Percentiles rank a stretch among this genome's conserved stretches.
phyloP scores from a whole-genome alignment of 2,888 invertebrate genomes.

The Eupeodes luniger region DNA sequence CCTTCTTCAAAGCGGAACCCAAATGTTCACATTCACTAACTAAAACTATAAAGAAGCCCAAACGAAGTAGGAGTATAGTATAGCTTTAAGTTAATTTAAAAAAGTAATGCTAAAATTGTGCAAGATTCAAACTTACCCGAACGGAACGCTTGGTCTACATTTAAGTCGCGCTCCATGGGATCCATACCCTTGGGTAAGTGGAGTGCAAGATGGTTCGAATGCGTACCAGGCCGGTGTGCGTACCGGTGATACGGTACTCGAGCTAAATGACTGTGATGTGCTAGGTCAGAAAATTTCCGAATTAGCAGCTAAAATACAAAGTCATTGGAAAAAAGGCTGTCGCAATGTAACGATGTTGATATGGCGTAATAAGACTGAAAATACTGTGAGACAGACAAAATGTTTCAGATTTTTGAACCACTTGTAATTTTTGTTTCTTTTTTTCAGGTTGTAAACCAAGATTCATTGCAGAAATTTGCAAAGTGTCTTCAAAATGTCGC shows the following conservation, averaged over 20 bases:
- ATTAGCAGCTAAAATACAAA: conserved; percentile 81
- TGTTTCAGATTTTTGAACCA: too few relatives aligned
- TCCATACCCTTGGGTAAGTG: conserved; percentile 91
- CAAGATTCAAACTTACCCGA: conserved; percentile 83
- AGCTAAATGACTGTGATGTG: conserved; percentile 84
- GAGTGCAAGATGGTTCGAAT: conserved; percentile 87
- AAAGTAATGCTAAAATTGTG: conserved; percentile 81
- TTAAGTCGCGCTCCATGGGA: conserved; percentile 91
- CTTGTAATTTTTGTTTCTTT: background rate
- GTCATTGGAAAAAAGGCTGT: conserved; percentile 82
- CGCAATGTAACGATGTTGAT: conserved; percentile 81
- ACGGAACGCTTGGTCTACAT: conserved; percentile 89
- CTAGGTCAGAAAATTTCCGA: conserved; percentile 82
- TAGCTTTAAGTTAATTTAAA: background rate
- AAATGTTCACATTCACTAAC: background rate
- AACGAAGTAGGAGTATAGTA: too few relatives aligned
- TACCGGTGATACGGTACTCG: conserved; percentile 89
- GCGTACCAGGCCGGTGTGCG: conserved; percentile 88
- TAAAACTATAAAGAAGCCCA: background rate
- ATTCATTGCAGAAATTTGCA: conserved; percentile 84
- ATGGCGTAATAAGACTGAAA: conserved; percentile 81
- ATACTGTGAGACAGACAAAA: conserved; percentile 54
- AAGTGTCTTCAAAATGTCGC: conserved; percentile 84
- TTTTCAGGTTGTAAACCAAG: conserved; percentile 82
- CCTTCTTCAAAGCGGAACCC: conserved; percentile 14